phyloP scores from a whole-genome alignment of 64 coral and sea anemone species.

The Pocillopora damicornis region DNA sequence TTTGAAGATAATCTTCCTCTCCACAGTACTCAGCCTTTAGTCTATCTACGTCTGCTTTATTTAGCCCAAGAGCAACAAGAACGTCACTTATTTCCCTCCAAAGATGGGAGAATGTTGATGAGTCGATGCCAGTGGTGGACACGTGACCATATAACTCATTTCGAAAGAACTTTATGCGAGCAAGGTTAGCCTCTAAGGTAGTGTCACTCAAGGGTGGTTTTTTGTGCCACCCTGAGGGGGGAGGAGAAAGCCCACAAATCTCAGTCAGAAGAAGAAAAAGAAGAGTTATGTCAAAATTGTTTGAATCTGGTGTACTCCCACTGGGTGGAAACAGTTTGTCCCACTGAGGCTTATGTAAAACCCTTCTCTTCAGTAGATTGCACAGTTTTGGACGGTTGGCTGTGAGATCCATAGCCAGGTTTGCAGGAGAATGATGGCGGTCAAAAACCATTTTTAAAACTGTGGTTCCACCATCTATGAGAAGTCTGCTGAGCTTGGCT shows the following conservation, averaged over 20 bases:
- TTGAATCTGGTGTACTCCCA: no score
- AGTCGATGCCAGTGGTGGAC: conserved; percentile 12
- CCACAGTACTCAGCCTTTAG: conserved; percentile 38
- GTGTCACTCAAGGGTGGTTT: conserved; percentile 42
- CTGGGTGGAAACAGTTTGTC: no score
- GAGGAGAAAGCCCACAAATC: conserved; percentile 51
- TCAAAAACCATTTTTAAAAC: no score
- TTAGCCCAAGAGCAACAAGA: conserved; percentile 29
- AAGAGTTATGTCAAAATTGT: conserved; percentile 43
- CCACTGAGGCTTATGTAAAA: no score
- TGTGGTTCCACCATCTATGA: no score
- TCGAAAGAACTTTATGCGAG: conserved; percentile 50
- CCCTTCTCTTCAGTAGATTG: no score
- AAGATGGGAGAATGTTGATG: conserved; percentile 28
- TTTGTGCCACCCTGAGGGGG: conserved; percentile 52
- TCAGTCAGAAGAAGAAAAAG: conserved; percentile 41
- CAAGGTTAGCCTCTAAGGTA: conserved; percentile 41
- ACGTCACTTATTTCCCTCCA: conserved; percentile 45
- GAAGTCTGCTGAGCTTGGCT: no score
- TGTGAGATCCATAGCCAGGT: no score
- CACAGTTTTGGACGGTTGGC: no score
- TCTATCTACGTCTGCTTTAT: conserved; percentile 44
- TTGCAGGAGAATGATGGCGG: no score
- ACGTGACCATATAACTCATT: conserved; percentile 60
- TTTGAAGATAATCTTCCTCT: conserved; percentile 21